Conservation (phyloP, 2,797 vertebrate genomes). For the Falco concolor region DNA sequence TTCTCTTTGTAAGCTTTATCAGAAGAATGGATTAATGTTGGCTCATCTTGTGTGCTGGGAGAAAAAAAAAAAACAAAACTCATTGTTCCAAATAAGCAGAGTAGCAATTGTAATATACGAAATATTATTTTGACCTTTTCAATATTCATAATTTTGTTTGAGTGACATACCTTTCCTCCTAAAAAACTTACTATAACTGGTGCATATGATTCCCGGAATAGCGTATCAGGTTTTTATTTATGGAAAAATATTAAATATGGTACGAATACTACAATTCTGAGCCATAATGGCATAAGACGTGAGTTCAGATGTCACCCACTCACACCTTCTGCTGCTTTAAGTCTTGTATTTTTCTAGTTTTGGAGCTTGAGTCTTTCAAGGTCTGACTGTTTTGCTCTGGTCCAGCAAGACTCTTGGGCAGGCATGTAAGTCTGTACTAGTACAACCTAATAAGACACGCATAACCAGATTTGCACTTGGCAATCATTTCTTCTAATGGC, state of each 20-base stretch:
- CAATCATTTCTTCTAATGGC: background rate
- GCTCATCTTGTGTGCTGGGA: background rate
- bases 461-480: background rate
- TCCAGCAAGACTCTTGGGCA: background rate
- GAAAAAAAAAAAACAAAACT: background rate
- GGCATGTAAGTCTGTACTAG: background rate
- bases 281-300: background rate
- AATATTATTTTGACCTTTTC: slow-evolving; percentile 1
- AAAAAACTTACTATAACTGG: background rate
- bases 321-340: background rate
- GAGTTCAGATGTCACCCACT: background rate
- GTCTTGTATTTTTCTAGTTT: background rate
- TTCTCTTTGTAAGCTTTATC: background rate
- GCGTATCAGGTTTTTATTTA: background rate
- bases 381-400: background rate
- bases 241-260: background rate
- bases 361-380: background rate
- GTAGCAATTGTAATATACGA: background rate
- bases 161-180: background rate
- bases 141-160: background rate
- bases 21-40: background rate
- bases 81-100: background rate
- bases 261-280: background rate
- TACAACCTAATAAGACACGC: background rate
- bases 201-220: background rate